A percentile compares a stretch with the other conserved stretches of the same genome.
Evolutionary conservation across 2,888 invertebrate species (phyloP).

Genomic region (Digitonthophagus gazella): DNA sequence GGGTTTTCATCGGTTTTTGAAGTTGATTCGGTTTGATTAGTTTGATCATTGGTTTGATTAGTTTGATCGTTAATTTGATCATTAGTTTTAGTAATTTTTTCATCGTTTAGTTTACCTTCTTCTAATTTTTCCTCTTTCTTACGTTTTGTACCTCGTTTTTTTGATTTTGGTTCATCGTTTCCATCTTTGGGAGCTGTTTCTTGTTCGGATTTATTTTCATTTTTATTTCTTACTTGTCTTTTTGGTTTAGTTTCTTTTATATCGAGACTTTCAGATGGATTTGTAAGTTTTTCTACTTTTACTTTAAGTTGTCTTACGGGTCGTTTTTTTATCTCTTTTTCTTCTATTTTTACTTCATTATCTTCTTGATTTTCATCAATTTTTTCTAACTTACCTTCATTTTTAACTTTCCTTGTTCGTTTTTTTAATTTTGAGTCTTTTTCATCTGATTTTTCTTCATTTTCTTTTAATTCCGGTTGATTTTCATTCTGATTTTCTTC

Average conservation of each 20-base stretch:
- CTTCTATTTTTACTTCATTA: neutral
- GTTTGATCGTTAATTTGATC: neutral
- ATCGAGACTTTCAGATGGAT: too few species aligned
- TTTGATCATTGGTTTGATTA: constrained; percentile 38
- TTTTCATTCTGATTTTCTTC: neutral
- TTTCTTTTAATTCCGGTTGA: neutral
- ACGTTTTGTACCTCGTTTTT: neutral
- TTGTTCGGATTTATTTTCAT: too few species aligned
- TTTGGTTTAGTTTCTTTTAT: too few species aligned
- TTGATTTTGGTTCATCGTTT: neutral
- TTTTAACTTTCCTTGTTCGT: neutral
- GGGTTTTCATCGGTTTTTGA: constrained; percentile 63
- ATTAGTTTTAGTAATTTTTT: neutral
- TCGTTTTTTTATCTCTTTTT: neutral
- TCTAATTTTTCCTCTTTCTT: too few species aligned
- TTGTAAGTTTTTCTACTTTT: too few species aligned
- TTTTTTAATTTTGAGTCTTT: constrained; percentile 48
- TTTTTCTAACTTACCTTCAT: neutral
- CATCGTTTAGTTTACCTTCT: neutral
- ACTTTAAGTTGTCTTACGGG: neutral
- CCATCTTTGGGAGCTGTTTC: neutral
- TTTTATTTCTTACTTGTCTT: too few species aligned
- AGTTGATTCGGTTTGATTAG: constrained; percentile 63
- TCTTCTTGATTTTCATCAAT: neutral
- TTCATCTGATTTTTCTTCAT: constrained; percentile 44